A percentile compares a stretch with the other conserved stretches of the same genome.
Evolutionary conservation across 2,797 vertebrate genomes (phyloP).

Genomic region (Sebastes nivosus): DNA sequence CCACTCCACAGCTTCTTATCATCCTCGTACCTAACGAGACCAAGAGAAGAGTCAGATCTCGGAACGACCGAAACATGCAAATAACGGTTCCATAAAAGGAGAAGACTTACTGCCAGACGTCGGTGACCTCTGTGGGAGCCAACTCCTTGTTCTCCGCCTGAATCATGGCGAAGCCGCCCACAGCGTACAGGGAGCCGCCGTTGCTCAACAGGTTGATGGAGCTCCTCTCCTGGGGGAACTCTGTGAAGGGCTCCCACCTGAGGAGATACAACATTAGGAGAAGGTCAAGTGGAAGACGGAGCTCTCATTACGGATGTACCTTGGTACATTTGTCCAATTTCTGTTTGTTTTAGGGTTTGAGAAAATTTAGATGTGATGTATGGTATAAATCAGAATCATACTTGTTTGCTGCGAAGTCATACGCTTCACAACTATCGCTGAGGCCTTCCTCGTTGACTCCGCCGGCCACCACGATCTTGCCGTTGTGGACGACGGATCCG

Average conservation of each 20-base stretch:
- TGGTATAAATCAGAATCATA: slow-evolving; percentile 65
- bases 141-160: slow-evolving; percentile 93
- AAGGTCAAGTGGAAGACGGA: slow-evolving; percentile 27
- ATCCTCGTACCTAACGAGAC: slow-evolving; percentile 88
- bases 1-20: slow-evolving; percentile 97
- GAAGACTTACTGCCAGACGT: slow-evolving; percentile 97
- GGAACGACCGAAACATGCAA: neutral
- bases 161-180: slow-evolving; percentile 95
- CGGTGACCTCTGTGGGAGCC: slow-evolving; percentile 94
- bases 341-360: neutral
- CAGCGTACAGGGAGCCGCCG: slow-evolving; percentile 88
- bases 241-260: slow-evolving; percentile 93
- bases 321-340: no score
- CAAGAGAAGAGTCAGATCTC: neutral
- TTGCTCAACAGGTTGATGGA: slow-evolving; percentile 92
- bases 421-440: slow-evolving; percentile 88
- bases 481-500: slow-evolving; percentile 89
- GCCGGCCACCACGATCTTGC: slow-evolving; percentile 90
- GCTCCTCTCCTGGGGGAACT: slow-evolving; percentile 98
- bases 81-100: neutral
- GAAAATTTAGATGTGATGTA: neutral
- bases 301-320: neutral
- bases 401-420: slow-evolving; percentile 93
- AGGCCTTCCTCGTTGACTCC: slow-evolving; percentile 97
- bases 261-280: slow-evolving; percentile 5